These are phyloP conservation scores for Eremophila alpestris DNA, from an alignment of 2,797 vertebrate species.

Conservation along the genomic window DNA sequence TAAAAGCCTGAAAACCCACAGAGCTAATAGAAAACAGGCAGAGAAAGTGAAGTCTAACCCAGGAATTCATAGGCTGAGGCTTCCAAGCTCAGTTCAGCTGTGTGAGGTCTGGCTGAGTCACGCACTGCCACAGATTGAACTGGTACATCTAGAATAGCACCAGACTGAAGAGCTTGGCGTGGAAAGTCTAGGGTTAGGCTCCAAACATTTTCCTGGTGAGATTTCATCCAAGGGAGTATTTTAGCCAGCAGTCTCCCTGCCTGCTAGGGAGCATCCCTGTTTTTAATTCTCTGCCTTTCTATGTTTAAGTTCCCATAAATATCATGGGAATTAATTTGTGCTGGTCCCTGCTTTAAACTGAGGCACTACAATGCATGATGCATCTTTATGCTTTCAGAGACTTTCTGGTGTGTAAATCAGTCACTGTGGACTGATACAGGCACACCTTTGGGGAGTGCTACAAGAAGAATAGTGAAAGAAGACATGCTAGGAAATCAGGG, in stretches of 20 bases:
- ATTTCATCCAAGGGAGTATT: conserved; percentile 28
- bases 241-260: background rate
- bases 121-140: conserved; percentile 57
- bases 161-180: conserved; percentile 43
- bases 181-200: conserved; percentile 10
- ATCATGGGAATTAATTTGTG: conserved; percentile 42
- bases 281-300: conserved; percentile 22
- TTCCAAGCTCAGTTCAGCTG: conserved; percentile 71
- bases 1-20: conserved; percentile 79
- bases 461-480: conserved; percentile 12
- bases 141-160: conserved; percentile 58
- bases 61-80: conserved; percentile 75
- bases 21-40: conserved; percentile 88
- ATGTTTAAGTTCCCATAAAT: conserved; percentile 57
- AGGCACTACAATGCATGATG: conserved; percentile 55
- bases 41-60: conserved; percentile 81
- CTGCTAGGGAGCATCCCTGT: conserved; percentile 23
- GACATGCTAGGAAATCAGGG: background rate
- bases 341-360: conserved; percentile 40
- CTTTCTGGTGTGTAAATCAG: conserved; percentile 72
- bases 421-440: conserved; percentile 32
- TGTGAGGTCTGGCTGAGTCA: conserved; percentile 79
- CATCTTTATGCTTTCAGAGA: conserved; percentile 63
- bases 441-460: conserved; percentile 38
- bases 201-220: conserved; percentile 32